These are phyloP conservation scores for Dendrolimus pini DNA, from an alignment of 2,888 invertebrate genomes.

Conservation along the genomic window DNA sequence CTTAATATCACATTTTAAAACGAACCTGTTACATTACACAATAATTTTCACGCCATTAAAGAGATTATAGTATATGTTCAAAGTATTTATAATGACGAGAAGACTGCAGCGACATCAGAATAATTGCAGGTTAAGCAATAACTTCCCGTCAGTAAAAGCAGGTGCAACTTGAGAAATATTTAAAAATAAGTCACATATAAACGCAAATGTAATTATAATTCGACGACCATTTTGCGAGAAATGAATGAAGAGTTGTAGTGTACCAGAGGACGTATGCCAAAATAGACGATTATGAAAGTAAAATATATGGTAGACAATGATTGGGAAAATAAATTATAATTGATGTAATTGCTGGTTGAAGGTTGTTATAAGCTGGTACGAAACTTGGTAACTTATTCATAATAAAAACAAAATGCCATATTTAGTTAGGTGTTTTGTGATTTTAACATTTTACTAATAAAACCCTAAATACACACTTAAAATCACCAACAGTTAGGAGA, in stretches of 20 bases:
- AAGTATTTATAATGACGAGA: neutral
- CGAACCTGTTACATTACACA: conserved; percentile 4
- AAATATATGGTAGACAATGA: too few relatives aligned
- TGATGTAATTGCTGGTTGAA: too few relatives aligned
- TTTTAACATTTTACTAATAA: too few relatives aligned
- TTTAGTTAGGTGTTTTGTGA: too few relatives aligned
- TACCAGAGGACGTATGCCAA: too few relatives aligned
- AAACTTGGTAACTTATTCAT: too few relatives aligned
- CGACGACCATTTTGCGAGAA: neutral
- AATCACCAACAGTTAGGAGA: too few relatives aligned
- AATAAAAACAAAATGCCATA: too few relatives aligned
- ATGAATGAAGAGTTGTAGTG: neutral
- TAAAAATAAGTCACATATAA: conserved; percentile 22
- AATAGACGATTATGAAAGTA: too few relatives aligned
- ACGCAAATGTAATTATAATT: conserved; percentile 6
- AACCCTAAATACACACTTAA: too few relatives aligned
- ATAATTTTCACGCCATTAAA: neutral
- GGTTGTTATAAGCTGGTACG: too few relatives aligned
- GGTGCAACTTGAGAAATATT: conserved; percentile 27
- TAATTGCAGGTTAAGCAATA: neutral
- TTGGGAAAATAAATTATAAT: too few relatives aligned
- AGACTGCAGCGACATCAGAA: neutral
- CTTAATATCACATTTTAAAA: neutral
- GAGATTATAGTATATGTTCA: neutral
- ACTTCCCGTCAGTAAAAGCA: conserved; percentile 23